Base-by-base conservation (phyloP, 2,888 invertebrate species). In the Pollenia griseotomentosa region DNA sequence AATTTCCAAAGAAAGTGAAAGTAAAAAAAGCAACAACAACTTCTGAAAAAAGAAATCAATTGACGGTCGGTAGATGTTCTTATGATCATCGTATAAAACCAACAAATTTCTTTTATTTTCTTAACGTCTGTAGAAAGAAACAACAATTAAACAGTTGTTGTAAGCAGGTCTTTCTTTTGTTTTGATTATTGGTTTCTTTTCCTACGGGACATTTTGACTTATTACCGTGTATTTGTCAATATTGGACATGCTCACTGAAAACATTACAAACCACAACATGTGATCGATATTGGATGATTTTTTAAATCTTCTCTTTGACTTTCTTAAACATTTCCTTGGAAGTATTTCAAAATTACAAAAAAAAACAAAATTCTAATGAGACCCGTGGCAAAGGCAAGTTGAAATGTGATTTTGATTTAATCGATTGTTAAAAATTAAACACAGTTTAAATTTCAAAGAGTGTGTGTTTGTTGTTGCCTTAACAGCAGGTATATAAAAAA, bases 151-250 rank as follows among this genome's bases (percentile, higher is more conserved):
- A 23, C 51, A 33, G 14, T 40, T 73, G 68, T 44, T 68, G 40
- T 55, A 48, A 44, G 48, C 63, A 75, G 70, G 70, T 70, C 63
- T 57, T 73, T 48, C 53, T 55, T 48, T 53, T 78, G 57, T 51
- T 74, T 70, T 74, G 73, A 66, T 81, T 73, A 42, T 70, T 70
- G 63, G 51, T 65, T 65, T 74, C n/a, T 46, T 9, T 40, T 4
- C 14, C 10, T 12, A 42, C 61, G 53, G 83, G 89, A 90, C 90
- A 88, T 89, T 89, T 88, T 89, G 89, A 89, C 87, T 89, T 89
- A 89, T 89, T 88, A 88, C 90, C 89, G 88, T 89, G 91, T 91
- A 93, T 93, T 93, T 93, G 92, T 93, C 93, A 91, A 91, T 91
- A 93, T 93, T 92, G 92, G 92, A 90, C 92, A 92, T 92, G 92